phyloP scores from a whole-genome alignment of 2,113 vertebrate species.

The Protomyctophum bolini region DNA sequence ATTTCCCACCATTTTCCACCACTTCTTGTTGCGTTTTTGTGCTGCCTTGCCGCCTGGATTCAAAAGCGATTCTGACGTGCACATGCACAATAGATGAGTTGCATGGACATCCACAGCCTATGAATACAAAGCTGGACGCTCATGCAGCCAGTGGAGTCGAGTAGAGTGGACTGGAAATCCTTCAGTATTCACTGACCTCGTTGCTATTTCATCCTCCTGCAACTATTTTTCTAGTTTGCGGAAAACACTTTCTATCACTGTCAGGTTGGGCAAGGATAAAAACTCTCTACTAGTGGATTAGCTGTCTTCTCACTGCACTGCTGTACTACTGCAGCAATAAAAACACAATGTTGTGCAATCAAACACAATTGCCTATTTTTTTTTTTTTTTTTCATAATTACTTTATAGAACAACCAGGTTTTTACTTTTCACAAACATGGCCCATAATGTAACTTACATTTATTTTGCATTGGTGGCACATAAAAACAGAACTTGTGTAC shows the following conservation, averaged over 20 bases:
- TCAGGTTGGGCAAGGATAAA: constrained; percentile 77
- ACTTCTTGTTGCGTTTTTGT: constrained; percentile 64
- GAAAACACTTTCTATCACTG: constrained; percentile 84
- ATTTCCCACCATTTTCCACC: constrained; percentile 62
- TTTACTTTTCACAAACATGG: constrained; percentile 35
- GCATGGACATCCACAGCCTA: constrained; percentile 55
- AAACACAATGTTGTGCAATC: constrained; percentile 61
- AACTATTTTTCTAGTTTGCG: constrained; percentile 82
- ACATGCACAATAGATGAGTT: constrained; percentile 74
- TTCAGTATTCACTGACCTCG: constrained; percentile 77
- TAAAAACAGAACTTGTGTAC: not conserved
- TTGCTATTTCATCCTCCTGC: constrained; percentile 76
- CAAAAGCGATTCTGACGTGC: constrained; percentile 67
- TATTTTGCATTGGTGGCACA: constrained; percentile 19
- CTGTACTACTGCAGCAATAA: constrained; percentile 71
- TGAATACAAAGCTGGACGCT: constrained; percentile 67
- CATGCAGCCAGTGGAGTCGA: constrained; percentile 53
- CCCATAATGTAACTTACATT: constrained; percentile 21
- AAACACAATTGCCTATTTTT: constrained; percentile 50
- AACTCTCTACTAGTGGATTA: constrained; percentile 73
- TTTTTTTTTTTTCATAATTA: constrained; percentile 65
- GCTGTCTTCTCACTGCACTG: constrained; percentile 69
- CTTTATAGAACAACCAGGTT: constrained; percentile 32
- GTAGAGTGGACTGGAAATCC: constrained; percentile 60
- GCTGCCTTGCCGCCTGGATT: constrained; percentile 56